Evolutionary conservation across 2,888 invertebrate species (phyloP).

Genomic region (Cyclophora punctaria): DNA sequence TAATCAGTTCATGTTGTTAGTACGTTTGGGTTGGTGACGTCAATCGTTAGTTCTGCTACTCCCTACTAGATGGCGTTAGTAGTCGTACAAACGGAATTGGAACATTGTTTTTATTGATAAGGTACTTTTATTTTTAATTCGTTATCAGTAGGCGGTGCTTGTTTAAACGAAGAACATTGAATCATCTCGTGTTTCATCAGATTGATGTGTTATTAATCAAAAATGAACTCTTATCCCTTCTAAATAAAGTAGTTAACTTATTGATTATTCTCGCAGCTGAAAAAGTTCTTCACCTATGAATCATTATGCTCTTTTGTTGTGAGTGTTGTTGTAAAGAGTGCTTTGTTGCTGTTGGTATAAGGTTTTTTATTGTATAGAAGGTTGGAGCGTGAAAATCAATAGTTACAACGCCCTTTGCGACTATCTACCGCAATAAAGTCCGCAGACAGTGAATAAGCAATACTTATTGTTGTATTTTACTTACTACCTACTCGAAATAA

Average conservation of each 20-base stretch:
- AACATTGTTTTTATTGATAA: neutral
- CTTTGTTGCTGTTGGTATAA: slow-evolving; percentile 12
- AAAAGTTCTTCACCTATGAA: slow-evolving; percentile 39
- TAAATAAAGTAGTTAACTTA: slow-evolving; percentile 5
- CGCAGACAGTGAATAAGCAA: slow-evolving; percentile 2
- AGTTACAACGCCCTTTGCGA: slow-evolving; percentile 27
- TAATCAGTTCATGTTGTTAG: slow-evolving; percentile 43
- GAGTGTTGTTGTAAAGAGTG: slow-evolving; percentile 7
- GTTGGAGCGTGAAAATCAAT: slow-evolving; percentile 42
- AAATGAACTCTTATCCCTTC: slow-evolving; percentile 4
- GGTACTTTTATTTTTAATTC: slow-evolving; percentile 1
- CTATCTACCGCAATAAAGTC: slow-evolving; percentile 15
- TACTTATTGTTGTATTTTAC: slow-evolving; percentile 2
- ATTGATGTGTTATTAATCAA: neutral
- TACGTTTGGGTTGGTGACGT: slow-evolving; percentile 36
- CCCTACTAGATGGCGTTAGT: slow-evolving; percentile 37
- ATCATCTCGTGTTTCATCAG: slow-evolving; percentile 8
- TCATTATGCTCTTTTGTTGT: slow-evolving; percentile 46
- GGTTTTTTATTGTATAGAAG: slow-evolving; percentile 19
- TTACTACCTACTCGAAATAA: neutral
- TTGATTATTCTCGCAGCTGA: slow-evolving; percentile 23
- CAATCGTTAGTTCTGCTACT: slow-evolving; percentile 8
- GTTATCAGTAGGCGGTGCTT: slow-evolving; percentile 12
- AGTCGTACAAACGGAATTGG: neutral
- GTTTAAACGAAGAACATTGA: slow-evolving; percentile 6